A percentile compares a stretch with the other conserved stretches of the same genome.
These are phyloP conservation scores for Darevskia nairensis DNA, from an alignment of 2,797 vertebrate species.

Conservation along the genomic window DNA sequence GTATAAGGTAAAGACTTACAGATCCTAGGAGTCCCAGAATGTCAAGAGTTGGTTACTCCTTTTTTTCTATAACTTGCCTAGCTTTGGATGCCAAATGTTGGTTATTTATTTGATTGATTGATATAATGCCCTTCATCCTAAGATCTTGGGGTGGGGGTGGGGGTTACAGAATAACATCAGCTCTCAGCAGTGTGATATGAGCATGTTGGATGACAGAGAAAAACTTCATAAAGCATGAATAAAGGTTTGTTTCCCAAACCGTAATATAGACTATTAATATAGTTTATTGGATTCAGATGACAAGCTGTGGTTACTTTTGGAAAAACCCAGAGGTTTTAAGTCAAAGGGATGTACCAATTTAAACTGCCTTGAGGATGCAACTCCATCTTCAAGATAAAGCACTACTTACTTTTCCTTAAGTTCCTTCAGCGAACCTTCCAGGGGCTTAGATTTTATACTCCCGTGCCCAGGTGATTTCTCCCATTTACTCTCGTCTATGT, in stretches of 20 bases:
- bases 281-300: too few relatives aligned
- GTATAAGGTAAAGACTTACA: neutral
- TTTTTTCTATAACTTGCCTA: neutral
- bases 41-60: neutral
- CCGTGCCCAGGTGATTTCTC: constrained; percentile 80
- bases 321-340: neutral
- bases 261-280: too few relatives aligned
- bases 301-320: too few relatives aligned
- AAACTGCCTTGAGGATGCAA: neutral
- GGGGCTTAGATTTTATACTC: constrained; percentile 79
- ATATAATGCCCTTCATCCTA: too few relatives aligned
- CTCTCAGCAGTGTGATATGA: neutral
- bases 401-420: constrained; percentile 88
- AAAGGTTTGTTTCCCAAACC: too few relatives aligned
- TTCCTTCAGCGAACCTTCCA: constrained; percentile 76
- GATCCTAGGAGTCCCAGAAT: neutral
- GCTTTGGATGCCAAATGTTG: neutral
- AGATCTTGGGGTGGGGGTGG: too few relatives aligned
- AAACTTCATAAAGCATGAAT: neutral
- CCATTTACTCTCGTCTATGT: constrained; percentile 86
- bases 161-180: neutral
- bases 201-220: neutral
- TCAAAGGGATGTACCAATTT: neutral
- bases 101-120: too few relatives aligned
- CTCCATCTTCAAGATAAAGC: constrained; percentile 10